Conservation (phyloP, 2,888 invertebrate genomes). For the Latrodectus elegans region DNA sequence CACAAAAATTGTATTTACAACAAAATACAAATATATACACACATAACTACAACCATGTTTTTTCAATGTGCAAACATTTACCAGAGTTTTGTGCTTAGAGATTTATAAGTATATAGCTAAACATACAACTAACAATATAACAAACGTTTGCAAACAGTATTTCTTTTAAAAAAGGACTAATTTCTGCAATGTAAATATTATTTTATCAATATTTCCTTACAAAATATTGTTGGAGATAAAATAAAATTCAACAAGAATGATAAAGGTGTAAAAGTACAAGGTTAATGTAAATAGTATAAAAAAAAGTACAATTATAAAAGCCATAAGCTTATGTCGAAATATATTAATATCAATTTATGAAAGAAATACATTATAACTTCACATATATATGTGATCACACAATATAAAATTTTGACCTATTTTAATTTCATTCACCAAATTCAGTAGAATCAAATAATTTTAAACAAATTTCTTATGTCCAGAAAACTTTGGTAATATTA, state of each 20-base stretch:
- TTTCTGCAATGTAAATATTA: background rate
- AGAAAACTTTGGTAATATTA: no score
- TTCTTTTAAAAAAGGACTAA: background rate
- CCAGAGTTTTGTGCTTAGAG: slow-evolving; percentile 55
- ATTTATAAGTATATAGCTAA: slow-evolving; percentile 47
- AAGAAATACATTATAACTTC: no score
- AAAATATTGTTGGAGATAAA: background rate
- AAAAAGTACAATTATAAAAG: no score
- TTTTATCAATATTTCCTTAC: background rate
- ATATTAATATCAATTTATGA: no score
- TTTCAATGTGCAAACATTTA: slow-evolving; percentile 61
- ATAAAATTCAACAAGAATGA: background rate
- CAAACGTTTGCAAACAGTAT: background rate
- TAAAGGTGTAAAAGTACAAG: no score
- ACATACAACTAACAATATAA: slow-evolving; percentile 52
- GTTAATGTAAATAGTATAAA: no score
- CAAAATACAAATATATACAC: slow-evolving; percentile 60
- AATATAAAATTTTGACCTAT: no score
- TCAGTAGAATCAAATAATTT: no score
- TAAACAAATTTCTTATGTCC: no score
- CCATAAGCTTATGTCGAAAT: no score
- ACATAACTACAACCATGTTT: slow-evolving; percentile 41
- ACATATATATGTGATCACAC: no score
- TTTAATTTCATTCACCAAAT: no score
- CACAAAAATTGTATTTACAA: slow-evolving; percentile 56